These are phyloP conservation scores for Eriosoma lanigerum DNA, from an alignment of 1,140 invertebrate species.

Conservation along the genomic window DNA sequence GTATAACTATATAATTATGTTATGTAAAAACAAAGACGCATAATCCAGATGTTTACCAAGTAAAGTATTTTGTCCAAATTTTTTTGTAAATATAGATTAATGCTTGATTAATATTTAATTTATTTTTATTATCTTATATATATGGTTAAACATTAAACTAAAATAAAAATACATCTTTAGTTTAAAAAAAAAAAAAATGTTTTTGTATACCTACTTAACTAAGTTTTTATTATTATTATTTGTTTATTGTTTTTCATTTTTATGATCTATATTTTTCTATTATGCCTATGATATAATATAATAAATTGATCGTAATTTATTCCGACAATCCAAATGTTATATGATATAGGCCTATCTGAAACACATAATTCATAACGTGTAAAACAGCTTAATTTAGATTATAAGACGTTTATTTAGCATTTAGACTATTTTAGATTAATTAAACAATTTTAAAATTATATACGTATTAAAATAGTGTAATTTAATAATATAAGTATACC, in stretches of 20 bases:
- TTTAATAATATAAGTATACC: conserved; percentile 12
- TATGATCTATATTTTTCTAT: not conserved
- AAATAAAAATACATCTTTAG: not conserved
- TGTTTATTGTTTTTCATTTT: conserved; percentile 32
- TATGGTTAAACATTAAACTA: conserved; percentile 24
- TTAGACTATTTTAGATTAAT: conserved; percentile 50
- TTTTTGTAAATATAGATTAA: conserved; percentile 23
- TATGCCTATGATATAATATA: not conserved
- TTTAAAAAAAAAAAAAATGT: too few species aligned
- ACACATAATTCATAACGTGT: conserved; percentile 2
- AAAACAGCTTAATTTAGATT: conserved; percentile 34
- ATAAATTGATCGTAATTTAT: conserved; percentile 13
- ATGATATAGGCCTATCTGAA: conserved; percentile 6
- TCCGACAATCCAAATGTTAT: conserved; percentile 12
- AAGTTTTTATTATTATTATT: conserved; percentile 23
- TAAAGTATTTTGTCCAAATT: conserved; percentile 22
- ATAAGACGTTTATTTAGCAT: conserved; percentile 23
- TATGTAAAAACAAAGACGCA: not conserved
- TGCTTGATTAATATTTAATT: conserved; percentile 47
- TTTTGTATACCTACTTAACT: conserved; percentile 5
- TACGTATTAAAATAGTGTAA: conserved; percentile 45
- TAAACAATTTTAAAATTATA: conserved; percentile 40
- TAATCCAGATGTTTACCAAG: conserved; percentile 35
- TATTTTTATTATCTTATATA: conserved; percentile 36
- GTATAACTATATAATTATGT: not conserved